Evolutionary conservation across 2,113 vertebrate genomes (phyloP), one percentile per base, ranked within the genome.

Genomic region (Sapajus apella): DNA sequence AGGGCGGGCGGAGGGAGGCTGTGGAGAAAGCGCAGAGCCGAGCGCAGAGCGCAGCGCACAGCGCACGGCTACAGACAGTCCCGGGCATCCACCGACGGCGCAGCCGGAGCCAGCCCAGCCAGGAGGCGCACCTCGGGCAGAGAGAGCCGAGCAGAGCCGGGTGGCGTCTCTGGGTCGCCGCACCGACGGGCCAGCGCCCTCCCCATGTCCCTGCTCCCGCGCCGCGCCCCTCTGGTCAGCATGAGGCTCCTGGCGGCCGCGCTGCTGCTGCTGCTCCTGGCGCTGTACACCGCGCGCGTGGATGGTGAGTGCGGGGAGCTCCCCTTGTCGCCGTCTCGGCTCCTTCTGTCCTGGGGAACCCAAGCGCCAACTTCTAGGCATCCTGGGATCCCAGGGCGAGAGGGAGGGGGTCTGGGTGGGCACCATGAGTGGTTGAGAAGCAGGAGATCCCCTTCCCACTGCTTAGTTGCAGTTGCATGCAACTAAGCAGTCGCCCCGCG

Each of bases 201-300:
- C 79, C 18, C 75, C 85, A 16, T 30, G 68, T 87, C 75, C 93
- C 92, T 27, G 92, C 93, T 95, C 27, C 97, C 79, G 89, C 52
- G 76, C 94, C 90, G 94, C 85, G 97, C 95, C 96, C 84, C 97
- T 97, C 85, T 94, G n/a, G 97, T 90, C 98, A 98, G 98, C 97
- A 99, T 99, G 99, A 99, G 98, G 98, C 99, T 99, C 97, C 98
- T 99, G 98, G 98, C 99, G n/a, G 99, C 98, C 16, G 98, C 98
- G 82, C 96, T 99, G 64, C 98, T 99, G 30, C 92, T 99, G 97
- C 97, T 99, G 90, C 95, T 99, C 98, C 98, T 99, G 97, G 99
- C 98, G 2, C 96, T 99, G 87, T 99, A 98, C 97, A 97, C 99
- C 14, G 95, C 99, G 95, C 99, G 99, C 82, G 98, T 99, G 64